A percentile compares a stretch with the other conserved stretches of the same genome.
Conservation (phyloP, 2,797 vertebrate species). For the Coregonus sp. region DNA sequence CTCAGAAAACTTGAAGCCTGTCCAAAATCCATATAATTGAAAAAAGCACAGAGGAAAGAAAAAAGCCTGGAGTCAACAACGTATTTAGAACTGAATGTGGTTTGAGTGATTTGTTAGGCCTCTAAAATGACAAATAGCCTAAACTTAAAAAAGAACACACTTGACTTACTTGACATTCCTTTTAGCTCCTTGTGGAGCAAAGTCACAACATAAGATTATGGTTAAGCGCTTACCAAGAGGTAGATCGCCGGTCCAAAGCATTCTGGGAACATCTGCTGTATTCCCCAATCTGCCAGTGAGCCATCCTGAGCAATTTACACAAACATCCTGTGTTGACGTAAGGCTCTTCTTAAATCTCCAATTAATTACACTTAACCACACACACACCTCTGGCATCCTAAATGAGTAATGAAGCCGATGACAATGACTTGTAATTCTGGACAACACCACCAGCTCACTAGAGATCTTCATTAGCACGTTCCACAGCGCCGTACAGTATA, state of each 20-base stretch:
- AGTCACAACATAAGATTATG: no score
- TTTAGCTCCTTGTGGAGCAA: no score
- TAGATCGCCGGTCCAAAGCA: no score
- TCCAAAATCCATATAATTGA: neutral
- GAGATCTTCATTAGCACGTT: neutral
- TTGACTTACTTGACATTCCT: no score
- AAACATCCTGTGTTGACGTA: constrained; percentile 42
- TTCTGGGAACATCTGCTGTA: no score
- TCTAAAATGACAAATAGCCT: no score
- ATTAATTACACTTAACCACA: constrained; percentile 26
- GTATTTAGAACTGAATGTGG: neutral
- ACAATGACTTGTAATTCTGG: neutral
- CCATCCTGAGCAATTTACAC: constrained; percentile 8
- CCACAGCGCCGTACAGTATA: no score
- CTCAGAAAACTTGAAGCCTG: constrained; percentile 5
- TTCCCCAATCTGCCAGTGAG: neutral
- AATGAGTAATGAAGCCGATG: neutral
- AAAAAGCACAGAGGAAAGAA: neutral
- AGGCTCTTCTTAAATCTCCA: constrained; percentile 9
- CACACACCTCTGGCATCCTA: neutral
- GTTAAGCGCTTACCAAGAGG: no score
- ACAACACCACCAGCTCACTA: neutral
- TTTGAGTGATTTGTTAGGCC: neutral
- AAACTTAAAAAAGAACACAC: no score
- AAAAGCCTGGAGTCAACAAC: neutral